Conservation (phyloP, 1,140 invertebrate species). For the Caenorhabditis briggsae region DNA sequence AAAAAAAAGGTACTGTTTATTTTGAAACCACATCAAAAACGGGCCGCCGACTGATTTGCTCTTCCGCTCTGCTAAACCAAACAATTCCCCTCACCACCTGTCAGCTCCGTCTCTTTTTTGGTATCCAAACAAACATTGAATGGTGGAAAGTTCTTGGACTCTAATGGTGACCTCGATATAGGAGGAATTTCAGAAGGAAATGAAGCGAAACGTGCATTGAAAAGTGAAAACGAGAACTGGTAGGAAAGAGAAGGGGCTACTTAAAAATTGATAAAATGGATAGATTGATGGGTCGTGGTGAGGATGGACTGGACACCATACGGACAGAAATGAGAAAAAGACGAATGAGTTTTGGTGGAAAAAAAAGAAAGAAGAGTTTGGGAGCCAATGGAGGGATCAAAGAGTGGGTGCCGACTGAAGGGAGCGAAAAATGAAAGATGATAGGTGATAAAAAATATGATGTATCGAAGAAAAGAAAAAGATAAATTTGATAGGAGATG, state of each 20-base stretch:
- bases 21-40: not conserved
- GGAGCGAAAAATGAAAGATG: not conserved
- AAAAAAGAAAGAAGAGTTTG: not conserved
- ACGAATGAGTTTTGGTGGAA: conserved; percentile 22
- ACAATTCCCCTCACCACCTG: not conserved
- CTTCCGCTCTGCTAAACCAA: not conserved
- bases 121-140: no score
- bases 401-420: not conserved
- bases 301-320: not conserved
- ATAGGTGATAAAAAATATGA: not conserved
- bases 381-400: conserved; percentile 3
- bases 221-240: not conserved
- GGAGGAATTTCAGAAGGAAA: not conserved
- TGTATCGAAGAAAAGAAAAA: not conserved
- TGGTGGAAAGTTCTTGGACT: no score
- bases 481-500: no score
- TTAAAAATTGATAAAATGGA: conserved; percentile 53
- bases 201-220: conserved; percentile 11
- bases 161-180: no score
- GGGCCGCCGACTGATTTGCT: not conserved
- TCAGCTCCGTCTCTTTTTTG: not conserved
- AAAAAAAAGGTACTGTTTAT: not conserved
- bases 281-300: conserved; percentile 11
- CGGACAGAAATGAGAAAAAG: not conserved
- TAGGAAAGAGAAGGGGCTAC: not conserved